Base-by-base conservation (phyloP, 2,888 invertebrate species). In the Coecobrya sp. region DNA sequence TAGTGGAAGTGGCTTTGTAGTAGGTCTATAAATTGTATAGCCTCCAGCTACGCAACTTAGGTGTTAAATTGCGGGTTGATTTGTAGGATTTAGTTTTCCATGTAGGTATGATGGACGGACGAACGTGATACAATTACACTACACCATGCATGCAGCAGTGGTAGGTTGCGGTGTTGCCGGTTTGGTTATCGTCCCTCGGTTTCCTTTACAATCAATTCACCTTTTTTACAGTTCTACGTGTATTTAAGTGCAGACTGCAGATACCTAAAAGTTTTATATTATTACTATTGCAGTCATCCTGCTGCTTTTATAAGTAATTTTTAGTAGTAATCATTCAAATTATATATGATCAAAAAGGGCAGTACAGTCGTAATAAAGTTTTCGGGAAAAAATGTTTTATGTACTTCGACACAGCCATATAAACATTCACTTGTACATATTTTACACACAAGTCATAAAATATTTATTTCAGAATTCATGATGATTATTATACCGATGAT, bases 41-140 rank as follows among this genome's bases (percentile, higher is more conserved):
- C 82, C 82, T 59, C 59, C 59, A 82, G 82, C 59, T 2, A 62
- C 22, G 19, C 82, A 7, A 42, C 42, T 82, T 55, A 81, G 82
- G 82, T 82, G 82, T 82, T 82, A 82, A 82, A 62, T 82, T 82
- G 82, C 30, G 59, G 62, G 82, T 59, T 82, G 82, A 25, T 82
- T 59, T 59, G 42, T 59, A 36, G 19, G 36, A 82, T 59, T 82
- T 30, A 62, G 36, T 82, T 82, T 82, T 82, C 55, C 81, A 81
- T 59, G 81, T 81, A 81, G 81, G 81, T 81, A 79, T 82, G 82
- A 82, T 82, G 62, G 82, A 82, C 82, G 42, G 81, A 81, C 81
- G 81, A 59, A 81, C 81, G 81, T 81, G 81, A 36, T 52, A 45
- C 45, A 13, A 7, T 2, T 19, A 45, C 45, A 22, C 49, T n/a